Percentiles rank a stretch among this genome's conserved stretches.
Conservation (phyloP, 2,113 vertebrate genomes). For the Ptilonorhynchus violaceus region DNA sequence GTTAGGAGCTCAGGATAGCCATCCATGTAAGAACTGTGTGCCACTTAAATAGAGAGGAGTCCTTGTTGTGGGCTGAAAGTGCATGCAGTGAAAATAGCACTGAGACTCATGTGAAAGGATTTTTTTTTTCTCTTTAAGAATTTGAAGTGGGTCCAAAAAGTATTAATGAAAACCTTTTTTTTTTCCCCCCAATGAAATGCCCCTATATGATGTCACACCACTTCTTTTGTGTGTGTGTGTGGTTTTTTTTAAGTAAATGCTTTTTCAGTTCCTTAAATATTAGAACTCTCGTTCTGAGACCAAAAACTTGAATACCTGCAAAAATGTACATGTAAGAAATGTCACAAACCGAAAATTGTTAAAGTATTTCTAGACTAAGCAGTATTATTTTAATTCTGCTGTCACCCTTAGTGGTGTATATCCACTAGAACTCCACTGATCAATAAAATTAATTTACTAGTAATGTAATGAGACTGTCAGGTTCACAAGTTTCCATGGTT, state of each 20-base stretch:
- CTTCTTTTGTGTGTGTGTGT: not conserved
- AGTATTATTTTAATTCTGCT: not conserved
- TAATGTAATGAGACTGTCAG: not conserved
- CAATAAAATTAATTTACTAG: not conserved
- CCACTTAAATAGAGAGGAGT: not conserved
- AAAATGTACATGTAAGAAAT: not conserved
- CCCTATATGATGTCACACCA: not conserved
- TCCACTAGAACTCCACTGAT: not conserved
- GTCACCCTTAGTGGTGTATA: not conserved
- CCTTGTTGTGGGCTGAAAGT: not conserved
- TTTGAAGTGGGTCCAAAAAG: not conserved
- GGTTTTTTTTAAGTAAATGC: not conserved
- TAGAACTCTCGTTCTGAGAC: not conserved
- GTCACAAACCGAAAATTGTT: not conserved
- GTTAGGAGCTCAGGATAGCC: not conserved
- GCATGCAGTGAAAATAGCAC: not conserved
- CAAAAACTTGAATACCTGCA: not conserved
- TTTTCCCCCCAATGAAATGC: not conserved
- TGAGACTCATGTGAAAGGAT: not conserved
- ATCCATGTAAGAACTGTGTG: not conserved
- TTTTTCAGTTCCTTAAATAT: not conserved
- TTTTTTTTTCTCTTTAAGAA: not conserved
- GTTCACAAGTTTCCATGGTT: not conserved
- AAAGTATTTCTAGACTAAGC: not conserved
- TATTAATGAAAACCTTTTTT: not conserved